phyloP scores from a whole-genome alignment of 2,113 vertebrate species.

The Channa argus region DNA sequence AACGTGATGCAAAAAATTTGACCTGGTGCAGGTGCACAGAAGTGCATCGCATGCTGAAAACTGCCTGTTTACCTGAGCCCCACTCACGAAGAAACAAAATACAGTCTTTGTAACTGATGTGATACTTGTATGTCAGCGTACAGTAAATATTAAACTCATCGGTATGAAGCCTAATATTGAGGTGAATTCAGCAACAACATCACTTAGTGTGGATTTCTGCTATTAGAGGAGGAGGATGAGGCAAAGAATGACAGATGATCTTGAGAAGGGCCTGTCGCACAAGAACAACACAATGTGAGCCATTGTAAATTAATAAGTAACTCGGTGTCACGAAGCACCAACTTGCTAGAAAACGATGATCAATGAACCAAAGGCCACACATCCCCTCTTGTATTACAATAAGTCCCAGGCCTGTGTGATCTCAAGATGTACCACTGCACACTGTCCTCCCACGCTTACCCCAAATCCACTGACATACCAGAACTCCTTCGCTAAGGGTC shows the following conservation, averaged over 20 bases:
- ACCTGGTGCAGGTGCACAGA: conserved; percentile 14
- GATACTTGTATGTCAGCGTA: not conserved
- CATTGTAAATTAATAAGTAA: not conserved
- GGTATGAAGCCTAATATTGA: conserved; percentile 30
- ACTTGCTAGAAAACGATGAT: not conserved
- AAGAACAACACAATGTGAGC: not conserved
- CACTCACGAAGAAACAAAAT: not conserved
- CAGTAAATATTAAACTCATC: not conserved
- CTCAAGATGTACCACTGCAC: conserved; percentile 6
- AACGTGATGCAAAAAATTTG: conserved; percentile 43
- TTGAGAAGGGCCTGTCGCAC: conserved; percentile 1
- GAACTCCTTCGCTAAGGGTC: conserved; percentile 17
- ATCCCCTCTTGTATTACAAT: not conserved
- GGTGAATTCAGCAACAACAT: not conserved
- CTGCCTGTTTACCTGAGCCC: conserved; percentile 44
- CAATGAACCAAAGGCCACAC: conserved; percentile 7
- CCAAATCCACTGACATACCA: conserved; percentile 21
- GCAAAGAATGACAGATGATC: conserved; percentile 23
- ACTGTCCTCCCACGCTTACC: conserved; percentile 10
- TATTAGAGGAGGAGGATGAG: conserved; percentile 17
- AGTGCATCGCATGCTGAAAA: conserved; percentile 9
- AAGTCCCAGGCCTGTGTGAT: not conserved
- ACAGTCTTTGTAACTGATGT: conserved; percentile 14
- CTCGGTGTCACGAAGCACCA: not conserved
- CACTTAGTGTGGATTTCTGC: conserved; percentile 7